These are phyloP conservation scores for Agonopterix subpropinquella DNA, from an alignment of 2,888 invertebrate species.

Conservation along the genomic window DNA sequence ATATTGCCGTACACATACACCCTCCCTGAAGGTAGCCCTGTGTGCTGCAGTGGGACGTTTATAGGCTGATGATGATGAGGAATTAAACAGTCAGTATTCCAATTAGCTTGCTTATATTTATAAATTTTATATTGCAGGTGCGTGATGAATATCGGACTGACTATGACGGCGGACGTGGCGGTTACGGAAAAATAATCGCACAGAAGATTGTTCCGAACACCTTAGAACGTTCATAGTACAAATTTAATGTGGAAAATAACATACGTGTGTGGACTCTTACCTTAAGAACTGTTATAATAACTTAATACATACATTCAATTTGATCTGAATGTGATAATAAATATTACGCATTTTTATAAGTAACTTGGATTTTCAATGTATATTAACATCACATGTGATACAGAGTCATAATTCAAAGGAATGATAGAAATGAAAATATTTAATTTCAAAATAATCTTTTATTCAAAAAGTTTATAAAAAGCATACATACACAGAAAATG, in stretches of 20 bases:
- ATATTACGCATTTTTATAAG: slow-evolving; percentile 11
- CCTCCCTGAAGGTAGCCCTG: too few relatives aligned
- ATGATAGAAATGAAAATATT: too few relatives aligned
- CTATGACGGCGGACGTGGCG: slow-evolving; percentile 97
- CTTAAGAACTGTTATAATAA: slow-evolving; percentile 18
- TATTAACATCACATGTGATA: not conserved
- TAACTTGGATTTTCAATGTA: slow-evolving; percentile 3
- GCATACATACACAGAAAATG: not conserved
- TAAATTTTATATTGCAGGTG: slow-evolving; percentile 77
- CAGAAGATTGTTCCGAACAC: slow-evolving; percentile 84
- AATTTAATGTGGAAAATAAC: slow-evolving; percentile 12
- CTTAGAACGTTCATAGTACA: slow-evolving; percentile 55
- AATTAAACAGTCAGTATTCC: too few relatives aligned
- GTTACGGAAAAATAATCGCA: slow-evolving; percentile 96
- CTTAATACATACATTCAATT: slow-evolving; percentile 24
- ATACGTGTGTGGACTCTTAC: slow-evolving; percentile 13
- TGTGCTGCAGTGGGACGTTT: too few relatives aligned
- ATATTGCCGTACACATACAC: too few relatives aligned
- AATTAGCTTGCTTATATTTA: too few relatives aligned
- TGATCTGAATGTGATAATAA: slow-evolving; percentile 22
- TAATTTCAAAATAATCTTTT: too few relatives aligned
- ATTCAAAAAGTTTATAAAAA: not conserved
- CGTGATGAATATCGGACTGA: slow-evolving; percentile 99
- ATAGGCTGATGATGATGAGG: too few relatives aligned
- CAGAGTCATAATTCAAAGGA: too few relatives aligned